Conservation (phyloP, 2,797 vertebrate genomes). For the Acipenser oxyrinchus region DNA sequence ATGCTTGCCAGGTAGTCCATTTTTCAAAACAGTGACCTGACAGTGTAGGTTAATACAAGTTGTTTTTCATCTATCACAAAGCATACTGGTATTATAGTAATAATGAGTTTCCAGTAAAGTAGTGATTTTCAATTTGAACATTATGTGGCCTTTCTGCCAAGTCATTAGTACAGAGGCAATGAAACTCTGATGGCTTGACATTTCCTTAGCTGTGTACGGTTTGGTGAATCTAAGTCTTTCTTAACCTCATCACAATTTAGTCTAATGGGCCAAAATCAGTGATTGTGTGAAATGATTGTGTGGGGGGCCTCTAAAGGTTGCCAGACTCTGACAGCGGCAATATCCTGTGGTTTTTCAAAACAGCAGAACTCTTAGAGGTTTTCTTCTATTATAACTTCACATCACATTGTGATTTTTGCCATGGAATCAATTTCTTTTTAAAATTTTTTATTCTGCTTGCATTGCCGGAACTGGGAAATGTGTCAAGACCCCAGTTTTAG, state of each 20-base stretch:
- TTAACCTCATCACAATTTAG: not conserved
- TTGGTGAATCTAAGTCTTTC: not conserved
- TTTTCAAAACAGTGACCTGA: conserved; percentile 8
- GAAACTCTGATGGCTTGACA: conserved; percentile 5
- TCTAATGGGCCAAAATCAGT: no score
- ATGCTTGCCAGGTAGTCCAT: not conserved
- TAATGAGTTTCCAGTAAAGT: conserved; percentile 7
- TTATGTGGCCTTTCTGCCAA: conserved; percentile 1
- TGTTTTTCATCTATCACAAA: conserved; percentile 1
- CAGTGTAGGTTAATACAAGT: conserved; percentile 2
- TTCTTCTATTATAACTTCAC: no score
- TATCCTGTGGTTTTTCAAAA: no score
- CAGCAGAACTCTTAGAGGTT: no score
- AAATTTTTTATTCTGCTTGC: no score
- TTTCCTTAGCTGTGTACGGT: not conserved
- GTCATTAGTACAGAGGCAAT: not conserved
- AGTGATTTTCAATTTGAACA: conserved; percentile 7
- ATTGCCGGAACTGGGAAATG: no score
- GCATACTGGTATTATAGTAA: not conserved
- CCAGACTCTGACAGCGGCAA: no score
- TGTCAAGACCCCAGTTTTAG: no score
- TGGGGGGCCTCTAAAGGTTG: no score
- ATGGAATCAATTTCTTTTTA: no score
- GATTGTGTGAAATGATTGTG: no score
- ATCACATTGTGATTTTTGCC: no score